phyloP scores from a whole-genome alignment of 2,888 invertebrate genomes.

The Drosophila greeni region DNA sequence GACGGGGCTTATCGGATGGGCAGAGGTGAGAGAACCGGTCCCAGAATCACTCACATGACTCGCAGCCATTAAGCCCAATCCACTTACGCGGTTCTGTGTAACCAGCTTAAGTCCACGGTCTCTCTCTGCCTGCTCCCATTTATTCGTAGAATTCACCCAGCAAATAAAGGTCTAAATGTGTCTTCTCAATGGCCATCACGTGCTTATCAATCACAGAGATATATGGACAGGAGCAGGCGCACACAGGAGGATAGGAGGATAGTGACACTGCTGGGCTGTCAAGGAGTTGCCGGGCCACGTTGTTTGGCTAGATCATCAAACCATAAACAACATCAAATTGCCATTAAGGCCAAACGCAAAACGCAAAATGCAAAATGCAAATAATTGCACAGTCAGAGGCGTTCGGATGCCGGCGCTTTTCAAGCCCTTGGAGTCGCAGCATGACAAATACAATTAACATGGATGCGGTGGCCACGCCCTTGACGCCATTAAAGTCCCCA shows the following conservation, averaged over 20 bases:
- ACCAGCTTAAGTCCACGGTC: conserved; percentile 25
- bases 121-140: conserved; percentile 9
- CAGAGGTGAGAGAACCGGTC: conserved; percentile 39
- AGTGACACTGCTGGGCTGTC: conserved; percentile 10
- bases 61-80: conserved; percentile 31
- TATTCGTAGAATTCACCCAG: conserved; percentile 36
- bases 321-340: conserved; percentile 72
- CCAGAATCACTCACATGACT: conserved; percentile 26
- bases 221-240: conserved; percentile 35
- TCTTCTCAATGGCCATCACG: conserved; percentile 58
- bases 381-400: conserved; percentile 64
- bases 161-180: conserved; percentile 41
- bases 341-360: conserved; percentile 66
- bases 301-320: conserved; percentile 67
- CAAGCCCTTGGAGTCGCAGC: conserved; percentile 55
- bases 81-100: conserved; percentile 30
- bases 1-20: conserved; percentile 33
- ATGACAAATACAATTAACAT: conserved; percentile 75
- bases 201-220: conserved; percentile 68
- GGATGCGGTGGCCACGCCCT: conserved; percentile 65
- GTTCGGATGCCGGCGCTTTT: conserved; percentile 60
- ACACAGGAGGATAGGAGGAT: conserved; percentile 15
- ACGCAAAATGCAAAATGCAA: conserved; percentile 64
- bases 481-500: conserved; percentile 63
- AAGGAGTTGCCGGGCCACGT: conserved; percentile 27